Evolutionary conservation across 2,888 invertebrate species (phyloP).

Genomic region (Leptinotarsa haldemani): DNA sequence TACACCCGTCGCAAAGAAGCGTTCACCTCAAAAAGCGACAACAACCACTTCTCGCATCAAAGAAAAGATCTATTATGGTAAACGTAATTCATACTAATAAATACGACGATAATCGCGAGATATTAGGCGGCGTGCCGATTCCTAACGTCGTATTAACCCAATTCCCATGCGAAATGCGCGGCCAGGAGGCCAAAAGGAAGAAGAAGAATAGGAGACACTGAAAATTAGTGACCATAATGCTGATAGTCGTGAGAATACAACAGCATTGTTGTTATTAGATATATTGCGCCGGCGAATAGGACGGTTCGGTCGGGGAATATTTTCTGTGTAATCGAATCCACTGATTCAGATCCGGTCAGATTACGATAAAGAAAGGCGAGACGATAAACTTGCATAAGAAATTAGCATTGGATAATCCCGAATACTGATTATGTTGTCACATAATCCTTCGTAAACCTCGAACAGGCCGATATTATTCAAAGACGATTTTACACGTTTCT

Average conservation of each 20-base stretch:
- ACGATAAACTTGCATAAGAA: constrained; percentile 6
- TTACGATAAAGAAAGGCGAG: constrained; percentile 14
- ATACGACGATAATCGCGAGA: constrained; percentile 30
- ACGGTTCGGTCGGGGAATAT: constrained; percentile 3
- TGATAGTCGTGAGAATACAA: constrained; percentile 31
- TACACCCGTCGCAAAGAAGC: background rate
- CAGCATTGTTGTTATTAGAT: constrained; percentile 30
- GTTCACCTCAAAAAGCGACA: background rate
- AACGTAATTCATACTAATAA: constrained; percentile 31
- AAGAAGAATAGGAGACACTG: constrained; percentile 24
- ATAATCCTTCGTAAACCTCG: background rate
- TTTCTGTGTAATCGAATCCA: constrained; percentile 7
- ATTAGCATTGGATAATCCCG: background rate
- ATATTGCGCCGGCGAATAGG: constrained; percentile 20
- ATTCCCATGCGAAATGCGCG: constrained; percentile 29
- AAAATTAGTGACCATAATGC: constrained; percentile 31
- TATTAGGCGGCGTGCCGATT: constrained; percentile 30
- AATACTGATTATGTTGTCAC: background rate
- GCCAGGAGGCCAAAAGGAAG: constrained; percentile 12
- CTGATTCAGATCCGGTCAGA: background rate
- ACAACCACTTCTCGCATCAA: constrained; percentile 6
- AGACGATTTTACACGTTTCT: no score
- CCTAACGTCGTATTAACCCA: constrained; percentile 31
- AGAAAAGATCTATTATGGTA: constrained; percentile 17
- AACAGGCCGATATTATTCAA: no score